phyloP scores from a whole-genome alignment of 2,113 vertebrate genomes.

The Mirza zaza region DNA sequence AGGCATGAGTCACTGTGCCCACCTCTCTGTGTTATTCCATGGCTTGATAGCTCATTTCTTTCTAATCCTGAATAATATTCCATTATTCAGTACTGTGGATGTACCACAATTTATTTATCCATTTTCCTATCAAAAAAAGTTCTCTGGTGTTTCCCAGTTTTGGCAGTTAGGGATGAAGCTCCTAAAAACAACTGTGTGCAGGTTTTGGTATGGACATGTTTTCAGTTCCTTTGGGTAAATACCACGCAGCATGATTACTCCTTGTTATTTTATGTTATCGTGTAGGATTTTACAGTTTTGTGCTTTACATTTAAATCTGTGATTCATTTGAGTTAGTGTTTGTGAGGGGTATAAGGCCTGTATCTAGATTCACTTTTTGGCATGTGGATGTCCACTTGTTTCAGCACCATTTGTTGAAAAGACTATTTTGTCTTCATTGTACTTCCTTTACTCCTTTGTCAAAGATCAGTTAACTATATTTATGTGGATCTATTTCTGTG shows the following conservation, averaged over 20 bases:
- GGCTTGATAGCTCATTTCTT: not conserved
- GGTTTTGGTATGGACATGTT: not conserved
- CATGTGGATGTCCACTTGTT: not conserved
- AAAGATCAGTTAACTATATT: not conserved
- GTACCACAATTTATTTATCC: not conserved
- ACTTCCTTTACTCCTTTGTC: not conserved
- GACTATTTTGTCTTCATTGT: not conserved
- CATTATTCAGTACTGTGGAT: too few species aligned
- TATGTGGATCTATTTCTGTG: not conserved
- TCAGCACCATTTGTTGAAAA: not conserved
- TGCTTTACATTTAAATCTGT: not conserved
- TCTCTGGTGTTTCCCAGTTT: not conserved
- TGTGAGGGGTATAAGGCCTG: not conserved
- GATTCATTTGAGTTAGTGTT: not conserved
- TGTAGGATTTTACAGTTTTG: not conserved
- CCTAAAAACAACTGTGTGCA: not conserved
- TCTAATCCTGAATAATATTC: not conserved
- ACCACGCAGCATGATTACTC: not conserved
- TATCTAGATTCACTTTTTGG: not conserved
- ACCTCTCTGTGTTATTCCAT: not conserved
- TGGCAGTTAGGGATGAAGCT: not conserved
- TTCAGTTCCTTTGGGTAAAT: not conserved
- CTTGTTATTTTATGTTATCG: not conserved
- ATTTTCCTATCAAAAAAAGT: not conserved
- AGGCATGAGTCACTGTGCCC: too few species aligned